Base-by-base conservation (phyloP, 1,140 invertebrate genomes). In the Tetramorium simillimum region DNA sequence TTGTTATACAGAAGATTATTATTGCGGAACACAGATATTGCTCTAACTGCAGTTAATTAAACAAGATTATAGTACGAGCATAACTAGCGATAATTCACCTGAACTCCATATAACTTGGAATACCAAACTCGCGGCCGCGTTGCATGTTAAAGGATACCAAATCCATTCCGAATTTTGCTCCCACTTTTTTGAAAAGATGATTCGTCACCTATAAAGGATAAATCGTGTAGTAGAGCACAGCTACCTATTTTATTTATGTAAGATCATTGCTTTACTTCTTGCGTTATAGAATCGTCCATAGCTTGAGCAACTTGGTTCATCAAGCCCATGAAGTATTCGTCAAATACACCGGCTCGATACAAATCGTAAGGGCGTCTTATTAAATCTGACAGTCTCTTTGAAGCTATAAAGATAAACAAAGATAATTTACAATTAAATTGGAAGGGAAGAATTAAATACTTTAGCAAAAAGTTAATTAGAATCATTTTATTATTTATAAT, bases 101-200 rank as follows among this genome's bases (percentile, higher is more conserved):
- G 95, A 97, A 99, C 94, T 98, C 98, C 97, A 98, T 98, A 93
- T 99, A 99, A 58, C 98, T 98, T 51, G 98, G 98, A 80, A 99
- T 96, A 85, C 98, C 98, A 92, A 99, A 98, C 93, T 99, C 98
- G 86, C 98, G 96, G 46, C 98, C 98, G 92, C 99, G 96, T 94
- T 99, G 98, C 97, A 99, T 98, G 93, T 99, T 99, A 92, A 99
- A 98, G 1, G 98, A 98, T 3, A 99, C 98, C 88, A 99, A 95
- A 95, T 99, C 99, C 96, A 99, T 97, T 87, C 98, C 98, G 92
- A 98, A 98, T 60, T 97, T 96, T 62, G 97, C 97, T 18, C 97
- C 97, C 33, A 97, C 97, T 95, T 98, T 98, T 94, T 98, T 98
- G 95, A 99, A 98, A 51, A 99, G 95, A 95, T 98, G 98, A 95